Conservation (phyloP, 2,113 vertebrate species). For the Python bivittatus region DNA sequence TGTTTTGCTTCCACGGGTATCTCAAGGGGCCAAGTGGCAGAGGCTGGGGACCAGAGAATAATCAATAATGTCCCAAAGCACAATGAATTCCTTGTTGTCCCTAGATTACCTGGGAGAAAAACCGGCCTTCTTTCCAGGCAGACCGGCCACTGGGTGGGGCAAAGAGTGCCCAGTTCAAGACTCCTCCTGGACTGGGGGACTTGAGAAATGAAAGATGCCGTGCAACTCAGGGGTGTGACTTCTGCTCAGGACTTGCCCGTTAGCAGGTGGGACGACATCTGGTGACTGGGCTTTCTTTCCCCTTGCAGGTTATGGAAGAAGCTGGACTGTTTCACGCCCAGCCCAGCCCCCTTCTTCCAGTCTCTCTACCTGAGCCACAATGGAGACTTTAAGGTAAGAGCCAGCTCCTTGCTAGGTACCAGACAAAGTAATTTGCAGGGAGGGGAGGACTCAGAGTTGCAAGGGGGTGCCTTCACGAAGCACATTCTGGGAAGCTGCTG, state of each 20-base stretch:
- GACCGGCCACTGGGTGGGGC: neutral
- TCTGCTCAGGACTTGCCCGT: neutral
- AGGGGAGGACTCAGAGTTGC: neutral
- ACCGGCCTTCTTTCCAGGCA: neutral
- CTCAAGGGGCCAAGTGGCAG: neutral
- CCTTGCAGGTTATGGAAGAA: neutral
- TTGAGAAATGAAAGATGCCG: neutral
- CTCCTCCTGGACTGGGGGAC: neutral
- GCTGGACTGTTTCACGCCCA: neutral
- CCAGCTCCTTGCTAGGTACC: neutral
- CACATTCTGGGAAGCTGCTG: too few species aligned
- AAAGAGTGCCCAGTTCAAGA: neutral
- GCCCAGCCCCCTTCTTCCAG: conserved; percentile 2
- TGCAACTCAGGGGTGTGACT: neutral
- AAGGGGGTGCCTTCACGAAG: neutral
- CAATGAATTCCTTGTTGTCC: neutral
- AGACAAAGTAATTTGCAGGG: neutral
- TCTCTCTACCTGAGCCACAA: neutral
- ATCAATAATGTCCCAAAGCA: neutral
- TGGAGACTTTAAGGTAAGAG: neutral
- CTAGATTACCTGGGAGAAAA: neutral
- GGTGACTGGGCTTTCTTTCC: neutral
- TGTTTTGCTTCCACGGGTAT: neutral
- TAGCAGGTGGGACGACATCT: neutral
- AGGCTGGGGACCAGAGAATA: neutral